Percentiles rank a stretch among this genome's conserved stretches.
Conservation (phyloP, 2,113 vertebrate genomes). For the Cryptotis parvus region DNA sequence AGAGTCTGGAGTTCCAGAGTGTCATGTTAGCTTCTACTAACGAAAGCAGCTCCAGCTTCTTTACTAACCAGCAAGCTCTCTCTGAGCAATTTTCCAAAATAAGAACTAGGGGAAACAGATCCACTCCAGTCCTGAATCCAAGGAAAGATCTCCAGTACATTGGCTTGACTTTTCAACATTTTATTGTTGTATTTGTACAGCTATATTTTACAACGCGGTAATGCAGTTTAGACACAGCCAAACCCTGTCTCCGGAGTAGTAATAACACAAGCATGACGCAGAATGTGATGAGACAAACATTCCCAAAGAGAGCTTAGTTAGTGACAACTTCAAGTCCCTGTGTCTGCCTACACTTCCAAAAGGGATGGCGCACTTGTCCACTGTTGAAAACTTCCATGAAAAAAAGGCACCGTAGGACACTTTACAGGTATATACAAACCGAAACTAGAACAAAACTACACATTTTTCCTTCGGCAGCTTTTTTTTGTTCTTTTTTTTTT, state of each 20-base stretch:
- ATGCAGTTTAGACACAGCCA: constrained; percentile 95
- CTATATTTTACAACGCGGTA: constrained; percentile 96
- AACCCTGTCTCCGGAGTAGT: constrained; percentile 94
- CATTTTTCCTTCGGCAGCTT: constrained; percentile 90
- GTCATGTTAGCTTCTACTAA: fast-evolving
- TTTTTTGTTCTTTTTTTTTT: constrained; percentile 86
- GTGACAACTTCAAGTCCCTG: constrained; percentile 85
- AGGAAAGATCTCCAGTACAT: background rate
- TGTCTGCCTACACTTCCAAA: constrained; percentile 89
- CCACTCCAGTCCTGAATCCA: background rate
- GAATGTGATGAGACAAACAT: constrained; percentile 88
- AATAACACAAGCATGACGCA: constrained; percentile 90
- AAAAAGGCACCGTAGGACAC: constrained; percentile 93
- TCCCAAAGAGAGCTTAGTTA: constrained; percentile 85
- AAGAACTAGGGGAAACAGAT: background rate
- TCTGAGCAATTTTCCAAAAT: fast-evolving
- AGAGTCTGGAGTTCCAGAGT: fast-evolving
- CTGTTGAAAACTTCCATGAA: constrained; percentile 88
- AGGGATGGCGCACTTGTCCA: constrained; percentile 85
- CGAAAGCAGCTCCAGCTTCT: background rate
- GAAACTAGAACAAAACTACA: constrained; percentile 90
- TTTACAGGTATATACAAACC: constrained; percentile 91
- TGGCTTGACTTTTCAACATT: constrained; percentile 89
- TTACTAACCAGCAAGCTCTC: background rate
- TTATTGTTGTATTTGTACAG: constrained; percentile 99